Conservation (phyloP, 1,140 invertebrate genomes). For the Neotoxoptera formosana region DNA sequence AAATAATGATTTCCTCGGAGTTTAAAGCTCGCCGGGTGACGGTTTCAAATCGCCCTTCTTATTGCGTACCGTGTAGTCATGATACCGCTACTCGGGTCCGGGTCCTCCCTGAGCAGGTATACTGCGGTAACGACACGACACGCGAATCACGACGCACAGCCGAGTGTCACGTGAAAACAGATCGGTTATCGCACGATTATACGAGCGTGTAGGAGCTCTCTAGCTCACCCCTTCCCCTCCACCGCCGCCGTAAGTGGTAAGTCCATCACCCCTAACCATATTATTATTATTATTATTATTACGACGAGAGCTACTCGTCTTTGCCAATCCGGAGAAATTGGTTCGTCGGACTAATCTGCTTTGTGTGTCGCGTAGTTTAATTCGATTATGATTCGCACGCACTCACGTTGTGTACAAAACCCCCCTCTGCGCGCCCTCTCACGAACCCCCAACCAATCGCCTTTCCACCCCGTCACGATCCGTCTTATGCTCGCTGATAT, state of each 20-base stretch:
- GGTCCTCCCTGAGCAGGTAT: background rate
- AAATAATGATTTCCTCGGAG: background rate
- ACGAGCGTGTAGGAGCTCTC: background rate
- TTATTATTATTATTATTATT: background rate
- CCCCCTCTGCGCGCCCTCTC: background rate
- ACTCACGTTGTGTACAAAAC: background rate
- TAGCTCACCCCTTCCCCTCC: background rate
- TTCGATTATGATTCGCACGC: constrained; percentile 44
- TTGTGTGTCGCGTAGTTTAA: constrained; percentile 16
- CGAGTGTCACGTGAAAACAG: background rate
- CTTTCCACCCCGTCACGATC: background rate
- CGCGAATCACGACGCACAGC: background rate
- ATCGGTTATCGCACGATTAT: background rate
- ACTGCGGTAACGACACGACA: background rate
- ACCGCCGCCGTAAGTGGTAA: too few relatives aligned
- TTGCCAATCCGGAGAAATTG: constrained; percentile 26
- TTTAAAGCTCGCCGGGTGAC: background rate
- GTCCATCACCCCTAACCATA: background rate
- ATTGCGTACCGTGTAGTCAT: background rate
- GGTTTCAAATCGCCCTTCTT: background rate
- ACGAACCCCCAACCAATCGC: too few relatives aligned
- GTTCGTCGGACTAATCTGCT: constrained; percentile 44
- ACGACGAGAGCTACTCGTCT: background rate
- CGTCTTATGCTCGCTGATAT: background rate
- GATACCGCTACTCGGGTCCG: too few relatives aligned